phyloP scores from a whole-genome alignment of 2,797 vertebrate species.

The Coranthus polyacanthus region DNA sequence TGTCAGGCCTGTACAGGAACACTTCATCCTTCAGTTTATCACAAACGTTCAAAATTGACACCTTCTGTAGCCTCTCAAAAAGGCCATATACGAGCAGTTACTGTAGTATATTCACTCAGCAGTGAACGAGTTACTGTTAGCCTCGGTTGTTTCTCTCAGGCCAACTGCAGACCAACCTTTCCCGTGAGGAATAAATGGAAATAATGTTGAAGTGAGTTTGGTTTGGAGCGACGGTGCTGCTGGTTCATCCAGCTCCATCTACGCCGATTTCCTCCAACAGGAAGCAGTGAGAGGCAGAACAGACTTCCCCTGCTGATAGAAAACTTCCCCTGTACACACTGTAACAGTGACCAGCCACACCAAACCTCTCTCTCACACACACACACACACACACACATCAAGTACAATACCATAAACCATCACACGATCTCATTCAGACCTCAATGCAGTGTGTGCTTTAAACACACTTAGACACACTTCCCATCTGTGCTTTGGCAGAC shows the following conservation, averaged over 20 bases:
- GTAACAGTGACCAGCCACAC: conserved; percentile 8
- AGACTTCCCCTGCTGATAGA: conserved; percentile 42
- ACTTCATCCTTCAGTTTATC: too few relatives aligned
- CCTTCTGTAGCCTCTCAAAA: too few relatives aligned
- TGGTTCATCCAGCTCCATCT: conserved; percentile 58
- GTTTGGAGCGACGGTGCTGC: conserved; percentile 39
- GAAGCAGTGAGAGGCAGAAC: conserved; percentile 48
- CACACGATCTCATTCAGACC: conserved; percentile 10
- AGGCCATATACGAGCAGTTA: too few relatives aligned
- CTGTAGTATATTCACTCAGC: too few relatives aligned
- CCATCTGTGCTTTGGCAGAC: conserved; percentile 58
- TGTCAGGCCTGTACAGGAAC: not conserved
- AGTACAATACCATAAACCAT: conserved; percentile 18
- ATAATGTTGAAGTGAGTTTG: conserved; percentile 18
- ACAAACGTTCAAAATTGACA: too few relatives aligned
- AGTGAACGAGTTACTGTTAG: too few relatives aligned
- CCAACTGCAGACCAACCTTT: not conserved
- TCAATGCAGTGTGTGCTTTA: conserved; percentile 16
- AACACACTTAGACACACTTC: conserved; percentile 37
- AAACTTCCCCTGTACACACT: conserved; percentile 33
- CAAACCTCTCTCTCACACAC: too few relatives aligned
- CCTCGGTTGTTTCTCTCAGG: not conserved
- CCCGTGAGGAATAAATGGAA: conserved; percentile 6
- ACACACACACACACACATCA: conserved; percentile 12
- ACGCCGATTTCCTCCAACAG: conserved; percentile 63